phyloP scores from a whole-genome alignment of 2,797 vertebrate species.

The Varecia variegata region DNA sequence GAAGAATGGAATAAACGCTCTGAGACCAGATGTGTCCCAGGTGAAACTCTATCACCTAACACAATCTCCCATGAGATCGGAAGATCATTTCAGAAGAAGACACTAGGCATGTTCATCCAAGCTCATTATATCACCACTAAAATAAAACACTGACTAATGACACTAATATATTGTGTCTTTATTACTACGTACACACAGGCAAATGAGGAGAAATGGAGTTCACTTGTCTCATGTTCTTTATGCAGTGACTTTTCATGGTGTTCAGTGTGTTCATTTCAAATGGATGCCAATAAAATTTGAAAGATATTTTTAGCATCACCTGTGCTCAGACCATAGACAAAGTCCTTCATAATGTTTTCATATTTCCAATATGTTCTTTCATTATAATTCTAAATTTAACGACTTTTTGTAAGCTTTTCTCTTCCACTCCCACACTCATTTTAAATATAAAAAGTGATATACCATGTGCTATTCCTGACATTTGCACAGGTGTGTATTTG shows the following conservation, averaged over 20 bases:
- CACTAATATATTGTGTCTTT: fast-evolving
- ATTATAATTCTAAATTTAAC: not conserved
- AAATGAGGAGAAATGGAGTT: fast-evolving
- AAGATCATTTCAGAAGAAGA: not conserved
- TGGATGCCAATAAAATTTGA: fast-evolving
- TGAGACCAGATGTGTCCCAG: fast-evolving
- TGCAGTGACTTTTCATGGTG: fast-evolving
- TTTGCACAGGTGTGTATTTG: not conserved
- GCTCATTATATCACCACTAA: not conserved
- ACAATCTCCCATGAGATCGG: fast-evolving
- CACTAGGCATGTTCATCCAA: fast-evolving
- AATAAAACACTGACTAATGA: not conserved
- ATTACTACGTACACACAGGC: fast-evolving
- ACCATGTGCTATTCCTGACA: not conserved
- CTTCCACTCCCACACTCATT: not conserved
- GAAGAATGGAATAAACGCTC: fast-evolving
- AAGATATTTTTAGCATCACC: fast-evolving
- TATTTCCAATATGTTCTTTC: not conserved
- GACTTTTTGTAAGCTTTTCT: not conserved
- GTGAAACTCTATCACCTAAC: fast-evolving
- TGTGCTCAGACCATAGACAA: not conserved
- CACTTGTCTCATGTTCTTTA: fast-evolving
- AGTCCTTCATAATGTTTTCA: not conserved
- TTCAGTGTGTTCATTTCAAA: fast-evolving
- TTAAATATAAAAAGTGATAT: not conserved